Conservation (phyloP, 2,888 invertebrate species). For the Lacanobia wlatinum region DNA sequence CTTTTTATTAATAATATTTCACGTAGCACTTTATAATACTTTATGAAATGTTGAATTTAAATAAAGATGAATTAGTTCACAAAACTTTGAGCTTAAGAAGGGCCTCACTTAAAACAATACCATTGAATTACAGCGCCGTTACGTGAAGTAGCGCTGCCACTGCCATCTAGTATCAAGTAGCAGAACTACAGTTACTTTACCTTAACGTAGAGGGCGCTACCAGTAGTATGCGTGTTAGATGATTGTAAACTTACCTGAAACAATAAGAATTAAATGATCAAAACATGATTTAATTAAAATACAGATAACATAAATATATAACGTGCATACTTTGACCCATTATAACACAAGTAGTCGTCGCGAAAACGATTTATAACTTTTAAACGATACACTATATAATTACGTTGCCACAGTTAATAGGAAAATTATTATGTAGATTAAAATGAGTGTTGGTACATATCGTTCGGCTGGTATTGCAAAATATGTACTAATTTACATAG, state of each 20-base stretch:
- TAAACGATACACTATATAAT: constrained; percentile 31
- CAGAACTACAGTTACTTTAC: constrained; percentile 64
- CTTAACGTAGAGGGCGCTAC: constrained; percentile 73
- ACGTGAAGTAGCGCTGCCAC: constrained; percentile 17
- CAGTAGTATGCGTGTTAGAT: constrained; percentile 22
- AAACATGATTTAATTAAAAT: constrained; percentile 1
- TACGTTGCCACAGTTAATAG: constrained; percentile 48
- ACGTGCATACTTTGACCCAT: constrained; percentile 14
- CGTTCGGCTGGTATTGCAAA: constrained; percentile 64
- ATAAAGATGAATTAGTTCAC: neutral
- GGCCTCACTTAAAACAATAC: neutral
- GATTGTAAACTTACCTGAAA: constrained; percentile 90
- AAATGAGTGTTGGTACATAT: constrained; percentile 56
- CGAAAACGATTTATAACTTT: constrained; percentile 38
- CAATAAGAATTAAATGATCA: constrained; percentile 69
- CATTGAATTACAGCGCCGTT: neutral
- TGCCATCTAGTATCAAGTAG: constrained; percentile 80
- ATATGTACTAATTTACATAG: constrained; percentile 77
- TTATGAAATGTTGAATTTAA: neutral
- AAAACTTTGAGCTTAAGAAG: neutral
- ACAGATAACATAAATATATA: neutral
- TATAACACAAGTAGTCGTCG: constrained; percentile 9
- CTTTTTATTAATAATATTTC: neutral
- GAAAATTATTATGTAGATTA: constrained; percentile 64
- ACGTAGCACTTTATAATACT: neutral